Evolutionary conservation across 35 echinoderm and acorn worm species (phyloP).

Genomic region (Amphiura filiformis): DNA sequence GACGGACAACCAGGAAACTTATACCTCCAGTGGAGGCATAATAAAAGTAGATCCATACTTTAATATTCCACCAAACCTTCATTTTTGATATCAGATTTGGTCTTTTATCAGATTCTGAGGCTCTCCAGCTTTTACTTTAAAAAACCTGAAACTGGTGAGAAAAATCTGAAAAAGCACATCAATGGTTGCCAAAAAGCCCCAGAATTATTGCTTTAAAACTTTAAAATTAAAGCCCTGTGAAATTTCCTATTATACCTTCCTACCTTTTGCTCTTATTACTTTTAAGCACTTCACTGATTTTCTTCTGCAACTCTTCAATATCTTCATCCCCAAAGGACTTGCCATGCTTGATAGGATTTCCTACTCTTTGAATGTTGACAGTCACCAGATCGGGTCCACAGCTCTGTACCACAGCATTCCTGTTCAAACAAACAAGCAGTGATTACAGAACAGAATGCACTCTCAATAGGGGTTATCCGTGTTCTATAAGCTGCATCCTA

Average conservation of each 20-base stretch:
- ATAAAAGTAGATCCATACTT: no score
- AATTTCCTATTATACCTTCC: neutral
- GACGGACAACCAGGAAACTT: no score
- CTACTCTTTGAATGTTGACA: conserved; percentile 4
- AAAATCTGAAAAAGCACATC: neutral
- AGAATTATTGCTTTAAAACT: neutral
- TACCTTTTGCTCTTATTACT: conserved; percentile 16
- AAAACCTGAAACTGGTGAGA: neutral
- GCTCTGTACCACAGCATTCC: conserved; percentile 20
- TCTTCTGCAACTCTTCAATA: neutral
- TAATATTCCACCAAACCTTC: neutral
- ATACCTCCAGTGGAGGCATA: no score
- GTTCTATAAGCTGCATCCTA: no score
- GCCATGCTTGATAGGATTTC: neutral
- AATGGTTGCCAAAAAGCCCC: no score
- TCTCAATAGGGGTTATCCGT: no score
- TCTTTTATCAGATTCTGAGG: neutral
- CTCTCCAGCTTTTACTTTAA: neutral
- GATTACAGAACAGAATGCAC: no score
- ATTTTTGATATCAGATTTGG: neutral
- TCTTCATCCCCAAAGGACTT: neutral
- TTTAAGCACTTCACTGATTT: neutral
- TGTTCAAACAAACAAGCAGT: no score
- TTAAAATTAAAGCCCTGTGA: no score
- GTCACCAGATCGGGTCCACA: conserved; percentile 4